Evolutionary conservation across 2,797 vertebrate genomes (phyloP), one percentile per base, ranked within the genome.

Genomic region (Chelonia mydas): DNA sequence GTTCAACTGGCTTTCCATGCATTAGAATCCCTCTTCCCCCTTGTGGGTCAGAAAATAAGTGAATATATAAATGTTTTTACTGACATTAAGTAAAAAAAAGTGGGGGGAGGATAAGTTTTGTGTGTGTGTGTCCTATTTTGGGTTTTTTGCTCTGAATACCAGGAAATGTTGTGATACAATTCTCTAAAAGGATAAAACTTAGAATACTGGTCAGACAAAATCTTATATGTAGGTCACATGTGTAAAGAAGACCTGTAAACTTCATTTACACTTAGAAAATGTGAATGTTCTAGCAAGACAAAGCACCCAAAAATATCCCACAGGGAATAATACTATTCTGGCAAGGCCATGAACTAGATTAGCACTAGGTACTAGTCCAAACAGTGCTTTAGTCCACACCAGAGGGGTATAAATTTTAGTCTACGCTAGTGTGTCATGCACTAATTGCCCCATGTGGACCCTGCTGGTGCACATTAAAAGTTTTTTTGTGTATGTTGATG

Each of bases 161-260:
- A 93, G 81, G 88, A 94, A 79, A 80, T 89, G 59, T 87, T 81
- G 93, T 83, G 78, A 72, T 49, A 80, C 80, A 45, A 28, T 87
- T 95, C 94, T 87, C 79, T 92, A 92, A 81, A 88, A 95, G 86
- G 95, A 61, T 93, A 93, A 95, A 89, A n/a, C 9, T 92, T 87
- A 94, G 31, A 61, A 57, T 6, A 65, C 9, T 51, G 61, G 88
- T 50, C n/a, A 80, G 16, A 87, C 94, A 77, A 94, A 93, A 81
- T 90, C 93, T 47, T 5, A 0, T 37, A 53, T 86, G 8, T 16
- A 37, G 65, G n/a, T 91, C 77, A 86, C 89, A 83, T 3, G 6
- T 51, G 76, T 37, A 6, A 90, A 41, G 5, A 11, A 23, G 9
- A 31, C 81, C 25, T 91, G 51, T 53, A 91, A 92, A 87, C 5